Base-by-base conservation (phyloP, 2,113 vertebrate genomes). In the Dendropsophus ebraccatus region DNA sequence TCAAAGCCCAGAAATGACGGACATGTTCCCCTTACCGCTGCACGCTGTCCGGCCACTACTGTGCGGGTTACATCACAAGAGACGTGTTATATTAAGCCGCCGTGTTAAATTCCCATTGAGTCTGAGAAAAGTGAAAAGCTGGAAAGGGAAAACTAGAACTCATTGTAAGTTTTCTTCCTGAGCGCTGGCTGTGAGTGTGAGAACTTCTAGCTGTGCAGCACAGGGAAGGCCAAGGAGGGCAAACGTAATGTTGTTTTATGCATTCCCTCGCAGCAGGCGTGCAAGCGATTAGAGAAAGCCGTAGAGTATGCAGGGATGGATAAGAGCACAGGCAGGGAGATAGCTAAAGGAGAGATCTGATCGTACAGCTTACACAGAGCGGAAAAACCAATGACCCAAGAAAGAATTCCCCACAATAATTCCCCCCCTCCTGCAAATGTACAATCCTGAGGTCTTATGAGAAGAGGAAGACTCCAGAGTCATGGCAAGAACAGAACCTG, bases 331-430 rank as follows among this genome's bases (percentile, higher is more conserved):
- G 45, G 52, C 37, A 30, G 84, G 50, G 54, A 58, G 47, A 69
- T 72, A 82, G 13, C 72, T 78, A 12, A 84, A 35, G 80, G 41
- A 84, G 56, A 84, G 88, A 90, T 86, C 50, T 37, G n/a, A 88
- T 65, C 87, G 84, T 90, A 89, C 74, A 87, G 90, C 87, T 88
- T 84, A 88, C 81, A 74, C 0, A 0, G 80, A 84, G 85, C 0
- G 1, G 81, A 84, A 87, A 87, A 84, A 87, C 62, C 89, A 91
- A 84, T 82, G 90, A 89, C 70, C 86, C 73, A 83, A 85, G 88
- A 90, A 92, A 90, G 50, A 50, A 90, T 69, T 87, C 79, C 89
- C 89, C 85, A 86, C 88, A 88, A 88, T 88, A 87, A 79, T 79
- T 73, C 73, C 25, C 84, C 69, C 69, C 73, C 25, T 83, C 69